Percentiles rank a stretch among this genome's conserved stretches.
Conservation (phyloP, 1,140 invertebrate species). For the Drosophila pseudoobscura region DNA sequence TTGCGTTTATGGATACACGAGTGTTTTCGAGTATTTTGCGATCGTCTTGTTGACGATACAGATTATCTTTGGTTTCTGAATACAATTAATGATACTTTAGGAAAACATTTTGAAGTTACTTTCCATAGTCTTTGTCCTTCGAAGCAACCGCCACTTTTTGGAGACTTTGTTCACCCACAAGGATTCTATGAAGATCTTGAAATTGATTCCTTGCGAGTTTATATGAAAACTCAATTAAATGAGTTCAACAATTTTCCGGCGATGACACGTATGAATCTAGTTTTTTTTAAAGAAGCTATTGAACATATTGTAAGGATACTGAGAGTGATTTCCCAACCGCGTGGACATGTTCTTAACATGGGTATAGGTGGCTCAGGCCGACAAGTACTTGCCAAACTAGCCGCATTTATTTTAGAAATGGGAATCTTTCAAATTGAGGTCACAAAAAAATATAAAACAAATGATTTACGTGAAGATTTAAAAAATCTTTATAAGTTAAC, state of each 20-base stretch:
- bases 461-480: constrained; percentile 92
- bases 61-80: constrained; percentile 90
- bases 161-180: constrained; percentile 90
- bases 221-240: constrained; percentile 88
- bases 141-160: constrained; percentile 90
- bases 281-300: constrained; percentile 92
- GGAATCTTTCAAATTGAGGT: constrained; percentile 91
- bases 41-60: constrained; percentile 90
- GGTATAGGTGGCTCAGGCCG: constrained; percentile 94
- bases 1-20: constrained; percentile 93
- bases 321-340: constrained; percentile 91
- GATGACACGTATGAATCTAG: constrained; percentile 90
- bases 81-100: constrained; percentile 89
- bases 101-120: constrained; percentile 90
- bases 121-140: constrained; percentile 91
- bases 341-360: constrained; percentile 92
- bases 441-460: constrained; percentile 89
- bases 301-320: constrained; percentile 92
- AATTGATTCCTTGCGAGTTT: constrained; percentile 85
- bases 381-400: constrained; percentile 89
- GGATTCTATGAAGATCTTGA: constrained; percentile 90
- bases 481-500: constrained; percentile 89
- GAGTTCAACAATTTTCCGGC: constrained; percentile 92
- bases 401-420: constrained; percentile 91
- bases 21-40: constrained; percentile 91